phyloP scores from a whole-genome alignment of 37 sponge, comb jelly and placozoan species.

The Mnemiopsis leidyi region DNA sequence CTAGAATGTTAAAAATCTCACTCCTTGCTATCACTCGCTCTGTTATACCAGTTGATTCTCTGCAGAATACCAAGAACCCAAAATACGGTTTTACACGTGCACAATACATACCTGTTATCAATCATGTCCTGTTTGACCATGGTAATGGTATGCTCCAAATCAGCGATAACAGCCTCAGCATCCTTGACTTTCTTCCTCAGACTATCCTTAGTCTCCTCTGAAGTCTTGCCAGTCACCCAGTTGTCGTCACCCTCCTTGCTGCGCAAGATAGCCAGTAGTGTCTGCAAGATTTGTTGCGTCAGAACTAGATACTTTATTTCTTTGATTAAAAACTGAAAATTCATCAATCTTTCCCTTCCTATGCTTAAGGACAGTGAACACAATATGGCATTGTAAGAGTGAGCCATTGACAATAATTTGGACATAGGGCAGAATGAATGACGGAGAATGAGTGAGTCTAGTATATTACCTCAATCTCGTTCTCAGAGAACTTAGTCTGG shows the following conservation, averaged over 20 bases:
- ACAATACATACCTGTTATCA: background rate
- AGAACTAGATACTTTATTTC: too few species aligned
- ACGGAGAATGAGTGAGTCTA: background rate
- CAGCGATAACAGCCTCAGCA: conserved; percentile 14
- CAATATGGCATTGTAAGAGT: too few species aligned
- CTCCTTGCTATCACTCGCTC: too few species aligned
- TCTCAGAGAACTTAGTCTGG: conserved; percentile 17
- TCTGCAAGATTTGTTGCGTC: too few species aligned
- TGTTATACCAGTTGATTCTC: too few species aligned
- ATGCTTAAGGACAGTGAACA: too few species aligned
- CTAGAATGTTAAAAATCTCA: too few species aligned
- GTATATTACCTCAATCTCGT: conserved; percentile 16
- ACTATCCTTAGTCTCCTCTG: conserved; percentile 42
- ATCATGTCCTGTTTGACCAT: conserved; percentile 12
- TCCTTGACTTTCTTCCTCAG: conserved; percentile 37
- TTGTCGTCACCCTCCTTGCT: conserved; percentile 57
- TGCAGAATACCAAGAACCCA: too few species aligned
- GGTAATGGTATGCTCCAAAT: conserved; percentile 13
- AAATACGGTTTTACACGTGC: too few species aligned
- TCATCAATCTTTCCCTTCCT: too few species aligned
- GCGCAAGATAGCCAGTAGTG: conserved; percentile 37
- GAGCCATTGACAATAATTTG: background rate
- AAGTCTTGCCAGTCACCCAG: conserved; percentile 19
- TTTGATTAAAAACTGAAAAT: too few species aligned
- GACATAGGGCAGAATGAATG: background rate